Base-by-base conservation (phyloP, 2,797 vertebrate species). In the Dipus sagitta region DNA sequence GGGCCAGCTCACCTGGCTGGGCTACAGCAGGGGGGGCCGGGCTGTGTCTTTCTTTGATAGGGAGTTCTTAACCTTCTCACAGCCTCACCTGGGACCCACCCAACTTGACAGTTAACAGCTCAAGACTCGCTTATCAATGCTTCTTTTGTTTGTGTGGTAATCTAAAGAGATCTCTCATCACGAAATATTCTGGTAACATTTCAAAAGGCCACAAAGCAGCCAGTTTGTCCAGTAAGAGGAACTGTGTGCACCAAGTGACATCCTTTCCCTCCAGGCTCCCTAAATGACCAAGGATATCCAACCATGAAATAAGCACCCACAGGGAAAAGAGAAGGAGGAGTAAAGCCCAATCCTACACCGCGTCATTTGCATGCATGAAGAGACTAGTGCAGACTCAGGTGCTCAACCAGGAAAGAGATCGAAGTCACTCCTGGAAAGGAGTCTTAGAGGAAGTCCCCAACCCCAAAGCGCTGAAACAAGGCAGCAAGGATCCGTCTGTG, bases 21-120 rank as follows among this genome's bases (percentile, higher is more conserved):
- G n/a, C 24, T 5, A 14, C 0, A 3, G 72, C 58, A 15, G 54
- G 28, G 52, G 38, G 2, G 38, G 2, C 0, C 4, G 17, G 9
- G 34, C 2, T 38, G 24, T 42, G 42, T 62, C 78, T 65, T 23
- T 4, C n/a, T 38, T 38, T 14, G 42, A 15, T 18, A 6, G 0
- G 62, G 38, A 64, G 42, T 21, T 30, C 76, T 9, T 83, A 12
- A 54, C 12, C 26, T 52, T 38, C 23, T 58, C n/a, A 32, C 3
- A 10, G 2, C 20, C 87, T 80, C 12, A 23, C 32, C 32, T 18
- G 21, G 11, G 76, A 30, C 8, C 30, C 52, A n/a, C 15, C 24
- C 30, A 70, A 67, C 23, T 47, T 34, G 17, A 67, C 60, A 34
- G n/a, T 9, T 8, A 34, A 85, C 67, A 84, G 64, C 47, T 17